phyloP scores from a whole-genome alignment of 2,888 invertebrate species.

The Volucella zonaria region DNA sequence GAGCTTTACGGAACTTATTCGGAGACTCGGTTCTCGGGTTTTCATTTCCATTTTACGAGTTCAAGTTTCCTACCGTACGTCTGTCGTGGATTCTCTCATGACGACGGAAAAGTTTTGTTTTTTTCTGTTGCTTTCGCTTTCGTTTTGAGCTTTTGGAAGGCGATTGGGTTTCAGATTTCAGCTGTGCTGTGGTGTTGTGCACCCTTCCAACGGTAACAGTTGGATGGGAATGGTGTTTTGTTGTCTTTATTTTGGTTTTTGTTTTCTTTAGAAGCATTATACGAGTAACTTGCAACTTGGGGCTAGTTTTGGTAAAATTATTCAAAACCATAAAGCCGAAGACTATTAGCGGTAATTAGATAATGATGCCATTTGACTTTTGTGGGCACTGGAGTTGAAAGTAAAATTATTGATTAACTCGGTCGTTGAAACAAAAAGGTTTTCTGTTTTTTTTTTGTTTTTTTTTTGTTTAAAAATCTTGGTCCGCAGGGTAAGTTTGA shows the following conservation, averaged over 20 bases:
- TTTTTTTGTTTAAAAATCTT: too few species aligned
- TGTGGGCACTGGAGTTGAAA: too few species aligned
- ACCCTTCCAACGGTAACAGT: constrained; percentile 35
- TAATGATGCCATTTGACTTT: too few species aligned
- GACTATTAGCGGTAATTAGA: too few species aligned
- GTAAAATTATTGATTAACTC: too few species aligned
- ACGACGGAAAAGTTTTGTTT: not conserved
- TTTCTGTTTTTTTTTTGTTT: too few species aligned
- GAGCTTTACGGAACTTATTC: constrained; percentile 37
- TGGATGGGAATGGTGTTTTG: constrained; percentile 1
- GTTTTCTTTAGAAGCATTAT: not conserved
- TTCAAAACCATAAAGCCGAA: too few species aligned
- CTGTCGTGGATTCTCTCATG: not conserved
- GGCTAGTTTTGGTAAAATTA: not conserved
- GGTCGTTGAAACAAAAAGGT: too few species aligned
- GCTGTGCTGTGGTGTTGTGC: not conserved
- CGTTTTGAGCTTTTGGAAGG: constrained; percentile 28
- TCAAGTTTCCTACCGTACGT: too few species aligned
- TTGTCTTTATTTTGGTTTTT: not conserved
- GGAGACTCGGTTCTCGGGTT: constrained; percentile 3
- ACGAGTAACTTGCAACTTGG: not conserved
- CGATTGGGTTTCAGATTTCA: not conserved
- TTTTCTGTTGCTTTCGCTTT: constrained; percentile 1
- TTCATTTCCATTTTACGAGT: constrained; percentile 4
- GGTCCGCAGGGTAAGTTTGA: too few species aligned